Evolutionary conservation across 2,888 invertebrate genomes (phyloP).

Genomic region (Dendrolimus pini): DNA sequence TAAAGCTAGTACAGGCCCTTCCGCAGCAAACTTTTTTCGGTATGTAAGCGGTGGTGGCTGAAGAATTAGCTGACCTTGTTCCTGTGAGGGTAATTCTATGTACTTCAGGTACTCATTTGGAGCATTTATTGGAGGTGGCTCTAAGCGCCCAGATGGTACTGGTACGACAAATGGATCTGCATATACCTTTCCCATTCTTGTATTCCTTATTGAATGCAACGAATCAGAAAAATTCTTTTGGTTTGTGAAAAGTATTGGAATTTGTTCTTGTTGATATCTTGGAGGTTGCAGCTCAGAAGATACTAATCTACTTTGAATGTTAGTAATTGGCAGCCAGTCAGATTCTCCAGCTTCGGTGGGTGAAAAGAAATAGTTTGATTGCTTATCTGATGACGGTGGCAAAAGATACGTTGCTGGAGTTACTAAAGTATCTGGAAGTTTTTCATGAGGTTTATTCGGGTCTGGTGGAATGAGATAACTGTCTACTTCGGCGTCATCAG

Average conservation of each 20-base stretch:
- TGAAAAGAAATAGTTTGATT: conserved; percentile 36
- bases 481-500: conserved; percentile 38
- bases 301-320: background rate
- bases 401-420: conserved; percentile 55
- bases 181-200: conserved; percentile 10
- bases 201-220: conserved; percentile 1
- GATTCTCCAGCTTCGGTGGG: conserved; percentile 39
- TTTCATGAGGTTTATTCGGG: conserved; percentile 37
- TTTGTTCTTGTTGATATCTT: background rate
- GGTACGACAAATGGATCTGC: conserved; percentile 22
- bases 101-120: conserved; percentile 47
- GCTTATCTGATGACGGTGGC: conserved; percentile 44
- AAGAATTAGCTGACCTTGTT: conserved; percentile 31
- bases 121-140: conserved; percentile 53
- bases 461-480: conserved; percentile 52
- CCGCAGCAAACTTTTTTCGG: conserved; percentile 35
- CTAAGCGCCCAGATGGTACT: conserved; percentile 43
- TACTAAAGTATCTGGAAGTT: conserved; percentile 27
- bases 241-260: conserved; percentile 28
- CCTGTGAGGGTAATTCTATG: conserved; percentile 16
- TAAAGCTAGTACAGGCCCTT: conserved; percentile 40
- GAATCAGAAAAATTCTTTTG: conserved; percentile 8
- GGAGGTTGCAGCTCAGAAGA: conserved; percentile 1
- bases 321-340: conserved; percentile 61
- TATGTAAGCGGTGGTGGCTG: conserved; percentile 6